phyloP scores from a whole-genome alignment of 2,797 vertebrate genomes.

The Serranus cabrilla region DNA sequence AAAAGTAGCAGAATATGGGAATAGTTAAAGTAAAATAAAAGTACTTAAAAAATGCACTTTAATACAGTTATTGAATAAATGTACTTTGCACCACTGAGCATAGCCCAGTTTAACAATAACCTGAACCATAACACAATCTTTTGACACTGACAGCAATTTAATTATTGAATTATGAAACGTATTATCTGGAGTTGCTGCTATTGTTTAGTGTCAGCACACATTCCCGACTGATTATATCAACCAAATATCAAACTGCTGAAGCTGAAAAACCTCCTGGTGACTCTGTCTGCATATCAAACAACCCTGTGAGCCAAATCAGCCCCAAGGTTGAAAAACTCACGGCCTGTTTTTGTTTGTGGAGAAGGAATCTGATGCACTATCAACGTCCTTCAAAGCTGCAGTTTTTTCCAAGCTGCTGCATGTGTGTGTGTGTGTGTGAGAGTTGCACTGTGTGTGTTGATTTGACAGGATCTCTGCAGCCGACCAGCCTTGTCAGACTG shows the following conservation, averaged over 20 bases:
- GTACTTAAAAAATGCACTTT: too few relatives aligned
- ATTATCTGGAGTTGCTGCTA: not conserved
- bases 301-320: not conserved
- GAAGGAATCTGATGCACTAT: not conserved
- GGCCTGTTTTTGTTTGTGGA: constrained; percentile 17
- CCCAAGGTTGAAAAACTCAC: constrained; percentile 8
- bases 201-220: not conserved
- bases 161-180: not conserved
- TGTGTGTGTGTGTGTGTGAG: constrained; percentile 1
- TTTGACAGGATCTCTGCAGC: constrained; percentile 23
- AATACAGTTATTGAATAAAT: too few relatives aligned
- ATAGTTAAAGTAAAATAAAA: too few relatives aligned
- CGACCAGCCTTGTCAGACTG: constrained; percentile 51
- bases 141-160: not conserved
- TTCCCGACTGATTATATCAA: not conserved
- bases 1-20: too few relatives aligned
- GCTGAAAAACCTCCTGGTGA: not conserved
- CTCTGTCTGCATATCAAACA: not conserved
- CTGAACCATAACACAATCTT: too few relatives aligned
- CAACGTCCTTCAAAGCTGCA: constrained; percentile 33
- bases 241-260: not conserved
- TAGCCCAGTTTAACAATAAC: too few relatives aligned
- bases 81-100: too few relatives aligned
- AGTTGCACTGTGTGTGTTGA: not conserved
- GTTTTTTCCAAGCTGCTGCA: not conserved